Evolutionary conservation across 2,888 invertebrate genomes (phyloP).

Genomic region (Leptodirus hochenwartii): DNA sequence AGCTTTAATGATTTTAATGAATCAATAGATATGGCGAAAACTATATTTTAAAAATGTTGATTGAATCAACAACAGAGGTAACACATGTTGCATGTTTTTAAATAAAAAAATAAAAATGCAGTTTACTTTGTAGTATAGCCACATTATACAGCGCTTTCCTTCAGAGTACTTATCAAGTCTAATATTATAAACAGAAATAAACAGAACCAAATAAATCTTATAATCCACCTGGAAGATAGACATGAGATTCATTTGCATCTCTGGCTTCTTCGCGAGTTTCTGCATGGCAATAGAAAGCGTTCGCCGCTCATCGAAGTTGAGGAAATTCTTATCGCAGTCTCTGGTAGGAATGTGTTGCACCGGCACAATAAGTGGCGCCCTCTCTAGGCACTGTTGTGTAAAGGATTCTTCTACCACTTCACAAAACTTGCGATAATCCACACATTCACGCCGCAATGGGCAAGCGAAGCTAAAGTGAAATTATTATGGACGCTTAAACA

Average conservation of each 20-base stretch:
- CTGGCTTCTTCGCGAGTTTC: constrained; percentile 45
- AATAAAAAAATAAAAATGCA: too few relatives aligned
- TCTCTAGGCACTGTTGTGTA: constrained; percentile 42
- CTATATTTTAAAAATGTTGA: too few relatives aligned
- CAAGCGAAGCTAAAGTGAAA: constrained; percentile 40
- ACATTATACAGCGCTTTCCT: too few relatives aligned
- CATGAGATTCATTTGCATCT: constrained; percentile 47
- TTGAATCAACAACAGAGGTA: too few relatives aligned
- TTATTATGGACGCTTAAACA: neutral
- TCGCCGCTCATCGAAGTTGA: constrained; percentile 55
- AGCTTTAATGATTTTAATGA: too few relatives aligned
- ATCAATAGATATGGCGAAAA: too few relatives aligned
- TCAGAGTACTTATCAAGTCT: too few relatives aligned
- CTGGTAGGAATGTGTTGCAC: constrained; percentile 48
- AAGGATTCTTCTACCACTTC: constrained; percentile 50
- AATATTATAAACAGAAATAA: too few relatives aligned
- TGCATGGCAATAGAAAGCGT: constrained; percentile 43
- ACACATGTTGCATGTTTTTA: too few relatives aligned
- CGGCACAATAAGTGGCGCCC: constrained; percentile 48
- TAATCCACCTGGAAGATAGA: constrained; percentile 41
- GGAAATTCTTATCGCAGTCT: constrained; percentile 43
- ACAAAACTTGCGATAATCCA: constrained; percentile 52
- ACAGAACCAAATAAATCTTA: too few relatives aligned
- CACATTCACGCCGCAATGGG: constrained; percentile 35
- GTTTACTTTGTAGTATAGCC: too few relatives aligned